Conservation (phyloP, 2,113 vertebrate species). For the Eulemur macaco region DNA sequence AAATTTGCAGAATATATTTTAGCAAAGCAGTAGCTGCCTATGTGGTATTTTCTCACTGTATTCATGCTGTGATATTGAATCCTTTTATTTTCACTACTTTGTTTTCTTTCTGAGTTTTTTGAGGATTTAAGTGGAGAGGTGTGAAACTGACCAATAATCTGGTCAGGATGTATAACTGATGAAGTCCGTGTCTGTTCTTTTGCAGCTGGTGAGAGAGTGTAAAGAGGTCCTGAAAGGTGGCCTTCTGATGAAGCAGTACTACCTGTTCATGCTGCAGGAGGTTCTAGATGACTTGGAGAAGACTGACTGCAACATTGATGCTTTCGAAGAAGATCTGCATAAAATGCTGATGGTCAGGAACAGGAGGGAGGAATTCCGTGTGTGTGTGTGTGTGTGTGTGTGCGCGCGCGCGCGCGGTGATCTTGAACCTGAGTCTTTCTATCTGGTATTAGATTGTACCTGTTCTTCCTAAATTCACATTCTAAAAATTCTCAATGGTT, state of each 20-base stretch:
- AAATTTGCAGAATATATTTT: background rate
- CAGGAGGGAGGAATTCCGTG: background rate
- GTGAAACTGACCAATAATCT: rapidly evolving
- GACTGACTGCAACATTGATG: slow-evolving; percentile 93
- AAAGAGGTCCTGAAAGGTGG: slow-evolving; percentile 98
- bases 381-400: background rate
- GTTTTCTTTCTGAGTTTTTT: background rate
- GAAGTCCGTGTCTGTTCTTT: slow-evolving; percentile 31
- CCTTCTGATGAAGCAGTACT: slow-evolving; percentile 99
- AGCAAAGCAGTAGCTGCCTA: background rate
- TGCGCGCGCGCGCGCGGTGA: rapidly evolving
- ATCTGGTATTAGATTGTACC: background rate
- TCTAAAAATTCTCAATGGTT: background rate
- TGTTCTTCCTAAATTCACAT: too few species aligned
- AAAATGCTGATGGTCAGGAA: slow-evolving; percentile 95
- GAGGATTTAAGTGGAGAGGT: rapidly evolving
- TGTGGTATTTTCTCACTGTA: background rate
- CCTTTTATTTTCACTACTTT: background rate
- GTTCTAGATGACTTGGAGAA: slow-evolving; percentile 90
- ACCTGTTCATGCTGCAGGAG: slow-evolving; percentile 96
- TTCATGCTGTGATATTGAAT: background rate
- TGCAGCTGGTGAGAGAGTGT: slow-evolving; percentile 97
- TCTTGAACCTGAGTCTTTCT: too few species aligned
- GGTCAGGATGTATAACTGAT: background rate
- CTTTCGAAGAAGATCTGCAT: slow-evolving; percentile 98